phyloP scores from a whole-genome alignment of 1,140 invertebrate species.

The Oscheius sp. region DNA sequence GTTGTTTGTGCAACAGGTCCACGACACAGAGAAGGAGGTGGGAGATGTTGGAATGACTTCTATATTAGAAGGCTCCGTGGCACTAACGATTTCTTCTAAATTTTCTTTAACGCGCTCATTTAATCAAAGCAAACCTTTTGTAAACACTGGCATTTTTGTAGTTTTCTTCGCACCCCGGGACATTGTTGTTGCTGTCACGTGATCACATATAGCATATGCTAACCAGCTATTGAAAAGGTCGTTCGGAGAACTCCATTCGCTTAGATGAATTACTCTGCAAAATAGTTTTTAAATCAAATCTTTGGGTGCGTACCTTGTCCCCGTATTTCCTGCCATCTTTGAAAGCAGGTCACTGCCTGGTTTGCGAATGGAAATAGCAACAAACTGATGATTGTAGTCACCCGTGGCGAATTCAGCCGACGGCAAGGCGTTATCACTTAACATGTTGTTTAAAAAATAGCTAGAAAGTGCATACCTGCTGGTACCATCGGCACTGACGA shows the following conservation, averaged over 20 bases:
- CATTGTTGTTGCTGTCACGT: conserved; percentile 36
- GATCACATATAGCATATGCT: conserved; percentile 53
- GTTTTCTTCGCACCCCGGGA: conserved; percentile 36
- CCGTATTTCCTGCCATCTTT: conserved; percentile 34
- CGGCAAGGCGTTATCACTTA: conserved; percentile 41
- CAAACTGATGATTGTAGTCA: conserved; percentile 46
- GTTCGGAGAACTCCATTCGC: conserved; percentile 44
- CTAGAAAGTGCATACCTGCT: conserved; percentile 40
- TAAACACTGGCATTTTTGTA: conserved; percentile 6
- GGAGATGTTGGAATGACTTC: conserved; percentile 48
- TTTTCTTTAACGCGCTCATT: not conserved
- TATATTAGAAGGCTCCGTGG: conserved; percentile 47
- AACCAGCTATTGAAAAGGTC: conserved; percentile 53
- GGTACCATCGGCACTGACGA: conserved; percentile 52
- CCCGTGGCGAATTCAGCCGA: conserved; percentile 39
- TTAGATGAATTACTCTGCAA: conserved; percentile 48
- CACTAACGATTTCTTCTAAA: conserved; percentile 15
- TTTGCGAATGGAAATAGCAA: conserved; percentile 47
- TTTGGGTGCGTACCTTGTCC: conserved; percentile 41
- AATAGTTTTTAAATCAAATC: not conserved
- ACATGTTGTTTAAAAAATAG: conserved; percentile 17
- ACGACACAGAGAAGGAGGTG: conserved; percentile 48
- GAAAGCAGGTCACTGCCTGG: conserved; percentile 47
- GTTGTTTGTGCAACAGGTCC: conserved; percentile 56
- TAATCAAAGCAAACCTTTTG: not conserved